Conservation (phyloP, 2,797 vertebrate species). For the Spondyliosoma cantharus region DNA sequence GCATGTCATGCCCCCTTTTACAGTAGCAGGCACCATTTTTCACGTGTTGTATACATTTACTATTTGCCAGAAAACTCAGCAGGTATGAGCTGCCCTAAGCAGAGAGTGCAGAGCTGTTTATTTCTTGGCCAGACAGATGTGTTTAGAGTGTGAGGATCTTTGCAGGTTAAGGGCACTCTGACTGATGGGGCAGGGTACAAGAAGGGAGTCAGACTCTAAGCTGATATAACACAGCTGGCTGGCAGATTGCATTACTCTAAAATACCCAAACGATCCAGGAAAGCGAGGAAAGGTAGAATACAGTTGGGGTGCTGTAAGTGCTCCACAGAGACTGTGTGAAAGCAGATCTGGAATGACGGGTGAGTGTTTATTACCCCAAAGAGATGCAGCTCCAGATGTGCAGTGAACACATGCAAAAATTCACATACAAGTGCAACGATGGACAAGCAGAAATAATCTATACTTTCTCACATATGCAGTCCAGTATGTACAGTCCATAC, state of each 20-base stretch:
- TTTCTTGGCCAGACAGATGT: conserved; percentile 57
- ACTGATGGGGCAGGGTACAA: conserved; percentile 21
- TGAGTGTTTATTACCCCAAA: conserved; percentile 23
- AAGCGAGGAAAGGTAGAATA: conserved; percentile 40
- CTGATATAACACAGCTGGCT: conserved; percentile 71
- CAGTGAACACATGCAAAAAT: conserved; percentile 27
- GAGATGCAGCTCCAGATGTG: conserved; percentile 63
- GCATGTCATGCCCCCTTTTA: conserved; percentile 16
- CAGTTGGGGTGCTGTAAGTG: conserved; percentile 22
- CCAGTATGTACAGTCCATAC: neutral
- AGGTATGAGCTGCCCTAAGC: conserved; percentile 34
- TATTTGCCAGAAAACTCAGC: conserved; percentile 41
- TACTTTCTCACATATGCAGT: conserved; percentile 16
- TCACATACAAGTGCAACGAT: conserved; percentile 24
- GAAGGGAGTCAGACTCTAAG: conserved; percentile 37
- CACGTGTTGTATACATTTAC: conserved; percentile 46
- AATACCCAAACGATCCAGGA: conserved; percentile 16
- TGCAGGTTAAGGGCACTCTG: conserved; percentile 54
- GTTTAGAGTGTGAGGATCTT: conserved; percentile 41
- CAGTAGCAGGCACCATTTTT: conserved; percentile 61
- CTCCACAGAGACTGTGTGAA: conserved; percentile 28
- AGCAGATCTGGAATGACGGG: conserved; percentile 25
- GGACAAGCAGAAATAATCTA: conserved; percentile 13
- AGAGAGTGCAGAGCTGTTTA: conserved; percentile 65
- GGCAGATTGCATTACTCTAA: conserved; percentile 51